Evolutionary conservation across 2,888 invertebrate species (phyloP).

Genomic region (Sphinx pinastri): DNA sequence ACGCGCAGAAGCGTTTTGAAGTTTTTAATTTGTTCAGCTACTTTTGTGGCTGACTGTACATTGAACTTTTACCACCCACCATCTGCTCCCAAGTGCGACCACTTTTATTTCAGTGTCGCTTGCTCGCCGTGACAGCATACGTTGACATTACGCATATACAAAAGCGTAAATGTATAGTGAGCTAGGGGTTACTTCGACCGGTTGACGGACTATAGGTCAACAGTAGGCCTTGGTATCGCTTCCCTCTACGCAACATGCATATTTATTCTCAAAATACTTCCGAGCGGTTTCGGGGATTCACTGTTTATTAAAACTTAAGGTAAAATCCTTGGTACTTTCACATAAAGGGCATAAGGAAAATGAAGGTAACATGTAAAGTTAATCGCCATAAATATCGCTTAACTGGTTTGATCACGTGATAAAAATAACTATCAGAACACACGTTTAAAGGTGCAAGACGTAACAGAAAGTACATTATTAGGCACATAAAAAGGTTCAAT

Average conservation of each 20-base stretch:
- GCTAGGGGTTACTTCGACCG: constrained; percentile 3
- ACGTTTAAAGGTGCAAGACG: too few species aligned
- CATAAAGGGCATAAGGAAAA: background rate
- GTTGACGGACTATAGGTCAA: constrained; percentile 16
- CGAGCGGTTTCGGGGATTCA: constrained; percentile 10
- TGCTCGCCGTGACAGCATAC: background rate
- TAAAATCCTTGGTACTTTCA: constrained; percentile 15
- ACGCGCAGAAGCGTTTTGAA: too few species aligned
- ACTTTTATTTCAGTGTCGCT: constrained; percentile 12
- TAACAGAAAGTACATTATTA: too few species aligned
- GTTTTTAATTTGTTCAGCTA: too few species aligned
- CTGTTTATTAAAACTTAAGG: background rate
- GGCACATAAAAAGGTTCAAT: too few species aligned
- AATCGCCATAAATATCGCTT: too few species aligned
- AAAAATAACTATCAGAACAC: too few species aligned
- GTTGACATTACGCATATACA: constrained; percentile 6
- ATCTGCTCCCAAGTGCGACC: constrained; percentile 8
- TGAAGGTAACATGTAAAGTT: background rate
- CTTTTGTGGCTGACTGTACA: too few species aligned
- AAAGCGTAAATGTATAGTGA: background rate
- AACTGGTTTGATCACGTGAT: too few species aligned
- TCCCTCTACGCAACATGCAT: constrained; percentile 1
- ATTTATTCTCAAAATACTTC: constrained; percentile 12
- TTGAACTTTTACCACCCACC: constrained; percentile 11
- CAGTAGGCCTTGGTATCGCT: constrained; percentile 5